Evolutionary conservation across 2,888 invertebrate genomes (phyloP).

Genomic region (Apodemia mormo): DNA sequence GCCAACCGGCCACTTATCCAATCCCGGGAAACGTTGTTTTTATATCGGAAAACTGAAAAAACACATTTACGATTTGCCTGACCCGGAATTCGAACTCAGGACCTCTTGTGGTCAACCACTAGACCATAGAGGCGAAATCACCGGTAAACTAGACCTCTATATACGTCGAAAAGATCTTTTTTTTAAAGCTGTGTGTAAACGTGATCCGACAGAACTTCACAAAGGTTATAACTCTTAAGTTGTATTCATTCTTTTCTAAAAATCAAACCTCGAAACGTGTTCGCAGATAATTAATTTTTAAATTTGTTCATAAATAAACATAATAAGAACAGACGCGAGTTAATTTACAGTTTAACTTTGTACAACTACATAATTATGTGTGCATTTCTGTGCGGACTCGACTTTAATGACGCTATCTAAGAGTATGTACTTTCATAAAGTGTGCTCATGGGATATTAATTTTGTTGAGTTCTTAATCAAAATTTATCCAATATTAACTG

Average conservation of each 20-base stretch:
- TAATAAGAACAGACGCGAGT: slow-evolving; percentile 17
- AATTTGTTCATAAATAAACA: slow-evolving; percentile 18
- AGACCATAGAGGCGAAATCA: too few relatives aligned
- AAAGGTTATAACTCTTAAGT: not conserved
- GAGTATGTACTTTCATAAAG: not conserved
- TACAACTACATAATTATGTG: slow-evolving; percentile 18
- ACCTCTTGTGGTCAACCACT: too few relatives aligned
- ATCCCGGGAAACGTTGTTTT: too few relatives aligned
- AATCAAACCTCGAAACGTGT: slow-evolving; percentile 8
- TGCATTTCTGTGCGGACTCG: slow-evolving; percentile 17
- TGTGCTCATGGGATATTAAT: not conserved
- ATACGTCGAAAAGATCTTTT: too few relatives aligned
- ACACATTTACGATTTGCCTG: too few relatives aligned
- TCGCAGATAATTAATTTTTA: slow-evolving; percentile 18
- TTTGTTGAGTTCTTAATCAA: too few relatives aligned
- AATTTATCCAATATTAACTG: too few relatives aligned
- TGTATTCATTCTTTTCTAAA: slow-evolving; percentile 30
- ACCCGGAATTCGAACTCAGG: too few relatives aligned
- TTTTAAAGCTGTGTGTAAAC: too few relatives aligned
- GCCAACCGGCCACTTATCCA: too few relatives aligned
- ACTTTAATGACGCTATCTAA: slow-evolving; percentile 4
- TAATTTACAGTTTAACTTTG: slow-evolving; percentile 18
- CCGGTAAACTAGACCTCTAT: too few relatives aligned
- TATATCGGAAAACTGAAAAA: too few relatives aligned
- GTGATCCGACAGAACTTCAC: not conserved